Percentiles rank a stretch among this genome's conserved stretches.
These are phyloP conservation scores for Xenops minutus DNA, from an alignment of 2,797 vertebrate genomes.

Conservation along the genomic window DNA sequence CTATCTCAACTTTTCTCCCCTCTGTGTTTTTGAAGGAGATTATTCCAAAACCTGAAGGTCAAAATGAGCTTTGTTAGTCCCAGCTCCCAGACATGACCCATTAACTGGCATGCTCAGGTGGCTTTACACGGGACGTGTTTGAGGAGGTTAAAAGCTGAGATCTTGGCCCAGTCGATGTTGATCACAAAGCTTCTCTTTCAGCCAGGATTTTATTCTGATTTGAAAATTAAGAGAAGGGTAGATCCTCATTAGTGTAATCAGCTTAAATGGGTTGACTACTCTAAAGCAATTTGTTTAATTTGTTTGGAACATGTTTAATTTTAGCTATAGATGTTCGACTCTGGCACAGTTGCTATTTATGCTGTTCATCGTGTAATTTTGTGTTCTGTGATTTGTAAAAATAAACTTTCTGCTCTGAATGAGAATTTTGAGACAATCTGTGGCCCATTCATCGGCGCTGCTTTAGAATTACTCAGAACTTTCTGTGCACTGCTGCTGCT, in stretches of 20 bases:
- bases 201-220: constrained; percentile 10
- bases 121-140: neutral
- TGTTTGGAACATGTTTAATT: constrained; percentile 58
- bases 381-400: constrained; percentile 21
- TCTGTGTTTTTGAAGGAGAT: neutral
- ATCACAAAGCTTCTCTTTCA: constrained; percentile 5
- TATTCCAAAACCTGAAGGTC: neutral
- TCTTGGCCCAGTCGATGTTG: neutral
- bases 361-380: constrained; percentile 15
- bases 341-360: constrained; percentile 32
- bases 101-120: accelerated
- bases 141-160: neutral
- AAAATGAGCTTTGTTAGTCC: neutral
- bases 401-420: constrained; percentile 37
- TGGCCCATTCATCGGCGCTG: neutral
- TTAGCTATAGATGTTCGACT: constrained; percentile 25
- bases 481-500: neutral
- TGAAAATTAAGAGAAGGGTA: constrained; percentile 41
- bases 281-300: constrained; percentile 64
- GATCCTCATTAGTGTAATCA: constrained; percentile 63
- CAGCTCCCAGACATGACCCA: neutral
- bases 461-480: neutral
- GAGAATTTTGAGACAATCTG: neutral
- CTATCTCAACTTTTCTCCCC: neutral
- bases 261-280: constrained; percentile 54